Evolutionary conservation across 1,140 invertebrate species (phyloP).

Genomic region (Potamilus streckersoni): DNA sequence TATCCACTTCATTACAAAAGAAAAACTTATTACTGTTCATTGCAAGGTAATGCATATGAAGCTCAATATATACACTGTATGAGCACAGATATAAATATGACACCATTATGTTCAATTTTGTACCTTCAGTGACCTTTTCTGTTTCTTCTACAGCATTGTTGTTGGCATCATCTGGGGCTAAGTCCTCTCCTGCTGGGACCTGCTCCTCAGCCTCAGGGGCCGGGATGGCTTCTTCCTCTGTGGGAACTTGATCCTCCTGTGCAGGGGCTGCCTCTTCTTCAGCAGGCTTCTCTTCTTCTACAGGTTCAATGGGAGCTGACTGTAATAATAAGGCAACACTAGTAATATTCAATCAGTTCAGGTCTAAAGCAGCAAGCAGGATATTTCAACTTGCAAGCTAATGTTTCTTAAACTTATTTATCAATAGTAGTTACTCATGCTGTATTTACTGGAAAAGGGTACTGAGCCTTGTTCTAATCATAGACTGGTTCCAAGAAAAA

Average conservation of each 20-base stretch:
- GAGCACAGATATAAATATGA: no score
- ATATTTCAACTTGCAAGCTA: neutral
- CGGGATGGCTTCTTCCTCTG: slow-evolving; percentile 6
- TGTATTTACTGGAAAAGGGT: neutral
- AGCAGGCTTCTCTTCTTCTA: slow-evolving; percentile 18
- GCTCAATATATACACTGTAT: no score
- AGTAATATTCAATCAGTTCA: neutral
- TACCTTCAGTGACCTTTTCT: neutral
- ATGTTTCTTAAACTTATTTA: neutral
- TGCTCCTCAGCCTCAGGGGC: slow-evolving; percentile 19
- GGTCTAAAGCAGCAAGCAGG: neutral
- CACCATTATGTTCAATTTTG: no score
- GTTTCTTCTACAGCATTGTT: neutral
- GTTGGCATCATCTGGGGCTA: neutral
- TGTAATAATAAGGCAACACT: neutral
- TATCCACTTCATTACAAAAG: no score
- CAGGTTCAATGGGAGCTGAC: neutral
- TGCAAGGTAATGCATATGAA: no score
- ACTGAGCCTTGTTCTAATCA: neutral
- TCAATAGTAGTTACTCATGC: neutral
- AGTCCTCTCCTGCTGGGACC: slow-evolving; percentile 29
- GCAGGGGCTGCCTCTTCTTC: slow-evolving; percentile 14
- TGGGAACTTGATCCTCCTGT: slow-evolving; percentile 3
- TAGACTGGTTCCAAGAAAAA: no score
- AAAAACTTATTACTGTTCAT: no score